Percentiles rank a stretch among this genome's conserved stretches.
Evolutionary conservation across 2,888 invertebrate genomes (phyloP).

Genomic region (Andrena marginata): DNA sequence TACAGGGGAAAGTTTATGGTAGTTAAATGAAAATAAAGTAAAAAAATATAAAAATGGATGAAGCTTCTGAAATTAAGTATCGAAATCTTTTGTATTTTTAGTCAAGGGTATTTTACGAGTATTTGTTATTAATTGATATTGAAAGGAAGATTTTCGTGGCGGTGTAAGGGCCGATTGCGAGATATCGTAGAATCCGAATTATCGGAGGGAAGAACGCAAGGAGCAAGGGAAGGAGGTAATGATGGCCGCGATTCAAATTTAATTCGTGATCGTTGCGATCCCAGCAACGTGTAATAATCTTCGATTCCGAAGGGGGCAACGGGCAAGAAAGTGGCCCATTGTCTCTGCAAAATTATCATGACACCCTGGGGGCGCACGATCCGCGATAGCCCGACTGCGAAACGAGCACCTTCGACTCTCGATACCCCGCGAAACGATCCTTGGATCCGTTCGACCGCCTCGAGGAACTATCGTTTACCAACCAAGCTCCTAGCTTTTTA

Average conservation of each 20-base stretch:
- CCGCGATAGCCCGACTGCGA: conserved; percentile 54
- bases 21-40: not conserved
- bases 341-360: conserved; percentile 68
- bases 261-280: conserved; percentile 60
- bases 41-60: not conserved
- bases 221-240: conserved; percentile 24
- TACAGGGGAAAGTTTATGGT: not conserved
- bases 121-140: too few relatives aligned
- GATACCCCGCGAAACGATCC: conserved; percentile 35
- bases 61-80: not conserved
- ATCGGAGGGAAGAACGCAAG: conserved; percentile 27
- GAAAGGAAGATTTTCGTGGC: not conserved
- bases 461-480: conserved; percentile 28
- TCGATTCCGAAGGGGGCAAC: conserved; percentile 54
- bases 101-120: too few relatives aligned
- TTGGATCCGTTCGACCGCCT: conserved; percentile 10
- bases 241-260: conserved; percentile 61
- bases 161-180: not conserved
- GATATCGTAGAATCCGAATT: conserved; percentile 28
- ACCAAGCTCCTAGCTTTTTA: not conserved
- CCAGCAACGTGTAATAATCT: conserved; percentile 63
- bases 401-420: conserved; percentile 62
- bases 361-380: conserved; percentile 69
- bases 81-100: too few relatives aligned
- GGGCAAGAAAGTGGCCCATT: conserved; percentile 61